A percentile compares a stretch with the other conserved stretches of the same genome.
These are phyloP conservation scores for Drosophila asahinai DNA, from an alignment of 1,140 invertebrate genomes.

Conservation along the genomic window DNA sequence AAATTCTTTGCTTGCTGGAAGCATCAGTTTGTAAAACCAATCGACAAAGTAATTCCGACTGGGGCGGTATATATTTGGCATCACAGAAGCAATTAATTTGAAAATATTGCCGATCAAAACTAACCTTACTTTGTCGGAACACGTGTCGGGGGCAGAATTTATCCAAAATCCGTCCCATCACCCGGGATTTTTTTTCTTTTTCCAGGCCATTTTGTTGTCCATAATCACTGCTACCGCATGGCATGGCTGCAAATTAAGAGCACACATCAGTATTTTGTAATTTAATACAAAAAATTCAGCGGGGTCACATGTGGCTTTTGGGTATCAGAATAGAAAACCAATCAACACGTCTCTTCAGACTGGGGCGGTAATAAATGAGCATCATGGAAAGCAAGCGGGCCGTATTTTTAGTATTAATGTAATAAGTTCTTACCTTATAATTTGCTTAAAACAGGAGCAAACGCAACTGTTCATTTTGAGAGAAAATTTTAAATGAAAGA, in stretches of 20 bases:
- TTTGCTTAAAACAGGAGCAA: not conserved
- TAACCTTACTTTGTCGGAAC: constrained; percentile 49
- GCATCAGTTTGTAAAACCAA: constrained; percentile 27
- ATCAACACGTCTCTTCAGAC: constrained; percentile 79
- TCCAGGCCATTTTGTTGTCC: not conserved
- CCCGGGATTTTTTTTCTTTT: not conserved
- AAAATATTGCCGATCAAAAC: constrained; percentile 23
- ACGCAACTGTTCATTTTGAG: constrained; percentile 12
- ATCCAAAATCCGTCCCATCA: not conserved
- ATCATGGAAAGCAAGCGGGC: constrained; percentile 89
- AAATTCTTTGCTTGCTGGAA: not conserved
- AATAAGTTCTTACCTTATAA: constrained; percentile 12
- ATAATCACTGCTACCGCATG: not conserved
- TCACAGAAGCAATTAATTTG: constrained; percentile 30
- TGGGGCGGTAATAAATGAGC: constrained; percentile 63
- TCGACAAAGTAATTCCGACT: constrained; percentile 56
- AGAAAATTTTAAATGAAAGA: constrained; percentile 23
- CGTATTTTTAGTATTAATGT: too few species aligned
- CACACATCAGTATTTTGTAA: constrained; percentile 6
- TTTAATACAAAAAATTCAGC: not conserved
- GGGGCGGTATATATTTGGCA: constrained; percentile 60
- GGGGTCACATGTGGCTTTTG: constrained; percentile 15
- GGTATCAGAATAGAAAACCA: constrained; percentile 65
- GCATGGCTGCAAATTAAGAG: constrained; percentile 21
- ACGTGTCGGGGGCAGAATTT: constrained; percentile 21